Conservation (phyloP, 2,113 vertebrate species). For the Ariopsis seemanni region DNA sequence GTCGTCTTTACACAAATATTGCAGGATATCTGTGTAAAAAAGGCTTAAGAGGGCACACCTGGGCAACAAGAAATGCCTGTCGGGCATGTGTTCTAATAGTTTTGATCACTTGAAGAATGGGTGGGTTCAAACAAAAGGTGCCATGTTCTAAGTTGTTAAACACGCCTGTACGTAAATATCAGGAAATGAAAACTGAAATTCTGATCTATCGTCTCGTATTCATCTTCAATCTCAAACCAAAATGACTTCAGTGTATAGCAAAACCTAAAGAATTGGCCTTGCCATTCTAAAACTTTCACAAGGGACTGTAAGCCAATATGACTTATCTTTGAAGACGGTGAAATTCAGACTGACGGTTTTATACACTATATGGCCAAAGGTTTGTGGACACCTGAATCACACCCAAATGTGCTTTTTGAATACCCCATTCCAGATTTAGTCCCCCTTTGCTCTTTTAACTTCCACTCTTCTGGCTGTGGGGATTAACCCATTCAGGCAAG, state of each 20-base stretch:
- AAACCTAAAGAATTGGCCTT: not conserved
- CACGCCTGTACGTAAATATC: no score
- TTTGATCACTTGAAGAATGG: not conserved
- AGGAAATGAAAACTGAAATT: not conserved
- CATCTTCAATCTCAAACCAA: not conserved
- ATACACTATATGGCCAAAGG: no score
- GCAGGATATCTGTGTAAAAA: no score
- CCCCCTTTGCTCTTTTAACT: not conserved
- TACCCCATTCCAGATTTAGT: not conserved
- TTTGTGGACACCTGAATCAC: not conserved
- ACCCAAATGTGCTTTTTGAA: not conserved
- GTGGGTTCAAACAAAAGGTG: not conserved
- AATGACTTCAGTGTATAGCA: no score
- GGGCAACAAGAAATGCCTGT: no score
- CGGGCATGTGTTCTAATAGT: not conserved
- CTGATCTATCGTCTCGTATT: not conserved
- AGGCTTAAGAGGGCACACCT: no score
- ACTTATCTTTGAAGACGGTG: not conserved
- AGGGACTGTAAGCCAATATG: not conserved
- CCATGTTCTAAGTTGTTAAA: no score
- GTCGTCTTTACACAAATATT: no score
- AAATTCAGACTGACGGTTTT: no score
- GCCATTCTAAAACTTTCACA: not conserved
- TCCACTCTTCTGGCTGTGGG: no score
- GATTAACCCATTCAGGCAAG: no score